Evolutionary conservation across 1,140 invertebrate species (phyloP).

Genomic region (Calliopsis andreniformis): DNA sequence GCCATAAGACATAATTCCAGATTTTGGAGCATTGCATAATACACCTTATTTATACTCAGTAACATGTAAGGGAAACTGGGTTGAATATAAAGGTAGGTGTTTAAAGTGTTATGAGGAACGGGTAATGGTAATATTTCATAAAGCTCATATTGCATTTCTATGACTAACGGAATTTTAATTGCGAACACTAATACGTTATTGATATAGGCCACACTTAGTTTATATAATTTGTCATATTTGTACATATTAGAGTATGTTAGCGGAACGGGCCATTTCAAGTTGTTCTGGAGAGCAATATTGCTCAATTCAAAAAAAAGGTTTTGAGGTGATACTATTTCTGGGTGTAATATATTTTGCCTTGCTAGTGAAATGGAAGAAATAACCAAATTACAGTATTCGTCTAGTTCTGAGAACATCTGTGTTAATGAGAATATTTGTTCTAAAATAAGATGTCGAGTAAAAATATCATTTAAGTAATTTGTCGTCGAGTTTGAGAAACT

Average conservation of each 20-base stretch:
- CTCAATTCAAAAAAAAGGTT: background rate
- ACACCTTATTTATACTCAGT: too few relatives aligned
- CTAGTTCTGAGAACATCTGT: too few relatives aligned
- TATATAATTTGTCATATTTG: background rate
- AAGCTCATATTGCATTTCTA: background rate
- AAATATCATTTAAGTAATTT: too few relatives aligned
- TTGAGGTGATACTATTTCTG: background rate
- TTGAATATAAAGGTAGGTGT: too few relatives aligned
- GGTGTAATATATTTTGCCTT: background rate
- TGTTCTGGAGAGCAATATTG: background rate
- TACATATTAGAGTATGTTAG: background rate
- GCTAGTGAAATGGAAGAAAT: background rate
- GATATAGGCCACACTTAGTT: background rate
- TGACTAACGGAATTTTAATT: background rate
- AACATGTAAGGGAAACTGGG: too few relatives aligned
- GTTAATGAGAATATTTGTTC: background rate
- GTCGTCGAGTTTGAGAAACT: too few relatives aligned
- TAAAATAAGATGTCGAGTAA: background rate
- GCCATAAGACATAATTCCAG: too few relatives aligned
- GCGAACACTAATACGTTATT: too few relatives aligned
- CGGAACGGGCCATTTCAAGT: too few relatives aligned
- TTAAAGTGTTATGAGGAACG: too few relatives aligned
- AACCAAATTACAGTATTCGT: too few relatives aligned
- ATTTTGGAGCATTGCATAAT: too few relatives aligned
- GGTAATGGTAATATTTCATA: background rate